Evolutionary conservation across 2,888 invertebrate species (phyloP).

Genomic region (Pseudoips prasinana): DNA sequence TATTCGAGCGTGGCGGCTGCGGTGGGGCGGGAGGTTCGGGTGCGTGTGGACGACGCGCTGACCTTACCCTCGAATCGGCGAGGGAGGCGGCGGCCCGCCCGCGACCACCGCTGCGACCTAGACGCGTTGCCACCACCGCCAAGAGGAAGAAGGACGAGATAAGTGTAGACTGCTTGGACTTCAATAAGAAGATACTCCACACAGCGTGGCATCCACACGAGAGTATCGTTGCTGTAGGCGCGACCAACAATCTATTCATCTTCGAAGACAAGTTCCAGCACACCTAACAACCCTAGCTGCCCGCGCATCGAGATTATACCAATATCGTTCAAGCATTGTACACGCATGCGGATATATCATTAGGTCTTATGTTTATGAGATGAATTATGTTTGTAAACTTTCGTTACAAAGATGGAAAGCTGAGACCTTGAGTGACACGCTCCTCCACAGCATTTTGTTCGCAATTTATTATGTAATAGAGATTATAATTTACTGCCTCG

Average conservation of each 20-base stretch:
- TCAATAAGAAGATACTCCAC: slow-evolving; percentile 99
- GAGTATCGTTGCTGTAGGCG: slow-evolving; percentile 99
- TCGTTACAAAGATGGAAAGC: no score
- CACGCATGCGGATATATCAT: background rate
- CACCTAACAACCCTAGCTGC: slow-evolving; percentile 13
- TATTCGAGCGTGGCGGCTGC: slow-evolving; percentile 62
- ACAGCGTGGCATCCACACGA: slow-evolving; percentile 99
- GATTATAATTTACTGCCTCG: no score
- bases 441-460: no score
- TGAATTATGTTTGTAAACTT: no score
- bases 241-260: slow-evolving; percentile 99
- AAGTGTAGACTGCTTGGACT: slow-evolving; percentile 99
- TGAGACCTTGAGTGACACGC: no score
- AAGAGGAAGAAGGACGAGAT: slow-evolving; percentile 99
- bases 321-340: background rate
- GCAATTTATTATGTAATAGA: no score
- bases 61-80: slow-evolving; percentile 97
- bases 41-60: slow-evolving; percentile 68
- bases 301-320: slow-evolving; percentile 10
- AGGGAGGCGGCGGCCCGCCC: slow-evolving; percentile 95
- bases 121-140: slow-evolving; percentile 96
- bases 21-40: slow-evolving; percentile 34
- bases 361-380: background rate
- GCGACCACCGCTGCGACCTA: slow-evolving; percentile 94
- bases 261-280: slow-evolving; percentile 98